Percentiles rank a stretch among this genome's conserved stretches.
Conservation (phyloP, 2,888 invertebrate genomes). For the Mythimna ferrago region DNA sequence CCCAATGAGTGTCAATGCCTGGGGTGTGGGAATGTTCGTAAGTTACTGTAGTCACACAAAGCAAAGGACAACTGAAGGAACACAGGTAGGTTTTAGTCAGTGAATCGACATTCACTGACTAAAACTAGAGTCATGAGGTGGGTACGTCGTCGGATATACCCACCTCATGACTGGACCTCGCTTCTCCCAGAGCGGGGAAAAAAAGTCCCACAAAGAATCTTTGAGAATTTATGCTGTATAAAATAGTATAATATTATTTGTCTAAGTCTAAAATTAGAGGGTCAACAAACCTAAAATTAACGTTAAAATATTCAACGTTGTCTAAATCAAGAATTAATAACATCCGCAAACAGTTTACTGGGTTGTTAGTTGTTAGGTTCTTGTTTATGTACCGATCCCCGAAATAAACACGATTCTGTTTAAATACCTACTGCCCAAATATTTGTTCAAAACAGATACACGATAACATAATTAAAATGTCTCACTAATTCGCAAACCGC, state of each 20-base stretch:
- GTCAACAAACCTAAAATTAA: conserved; percentile 8
- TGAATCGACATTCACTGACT: too few species aligned
- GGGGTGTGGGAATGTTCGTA: too few species aligned
- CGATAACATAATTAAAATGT: not conserved
- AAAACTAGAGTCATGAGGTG: too few species aligned
- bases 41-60: too few species aligned
- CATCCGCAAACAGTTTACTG: not conserved
- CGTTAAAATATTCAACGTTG: conserved; percentile 1
- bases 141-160: too few species aligned
- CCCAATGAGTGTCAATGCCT: not conserved
- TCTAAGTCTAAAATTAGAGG: not conserved
- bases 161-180: too few species aligned
- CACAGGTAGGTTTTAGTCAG: too few species aligned
- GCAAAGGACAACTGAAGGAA: too few species aligned
- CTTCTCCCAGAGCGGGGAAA: too few species aligned
- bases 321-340: conserved; percentile 1
- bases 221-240: not conserved
- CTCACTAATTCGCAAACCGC: not conserved
- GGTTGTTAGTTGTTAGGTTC: not conserved
- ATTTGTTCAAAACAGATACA: conserved; percentile 1
- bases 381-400: not conserved
- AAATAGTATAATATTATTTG: not conserved
- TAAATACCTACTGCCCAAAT: too few species aligned
- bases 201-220: too few species aligned
- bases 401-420: not conserved